Conservation (phyloP, 1,140 invertebrate genomes). For the Drosophila obscura region DNA sequence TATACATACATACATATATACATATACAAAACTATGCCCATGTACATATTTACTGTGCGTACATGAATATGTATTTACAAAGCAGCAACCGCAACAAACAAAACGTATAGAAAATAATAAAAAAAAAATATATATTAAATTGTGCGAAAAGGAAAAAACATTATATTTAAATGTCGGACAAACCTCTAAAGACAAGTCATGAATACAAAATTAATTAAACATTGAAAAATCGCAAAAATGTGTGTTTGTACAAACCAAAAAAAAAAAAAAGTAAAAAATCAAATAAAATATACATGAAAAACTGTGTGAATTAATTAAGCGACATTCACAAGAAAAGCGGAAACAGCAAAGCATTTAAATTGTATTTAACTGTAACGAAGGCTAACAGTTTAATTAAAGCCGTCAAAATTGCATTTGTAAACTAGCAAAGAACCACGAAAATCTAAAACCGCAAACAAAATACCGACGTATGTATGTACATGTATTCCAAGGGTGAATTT, state of each 20-base stretch:
- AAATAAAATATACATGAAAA: constrained; percentile 36
- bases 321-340: constrained; percentile 37
- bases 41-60: constrained; percentile 59
- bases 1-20: constrained; percentile 43
- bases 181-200: constrained; percentile 33
- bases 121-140: constrained; percentile 49
- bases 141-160: constrained; percentile 40
- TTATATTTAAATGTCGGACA: constrained; percentile 46
- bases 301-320: constrained; percentile 59
- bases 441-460: constrained; percentile 16
- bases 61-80: constrained; percentile 65
- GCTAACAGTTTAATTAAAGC: constrained; percentile 63
- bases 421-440: constrained; percentile 47
- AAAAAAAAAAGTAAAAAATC: constrained; percentile 11
- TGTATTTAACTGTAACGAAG: constrained; percentile 70
- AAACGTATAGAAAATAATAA: constrained; percentile 21
- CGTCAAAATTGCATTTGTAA: constrained; percentile 81
- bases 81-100: constrained; percentile 61
- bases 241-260: constrained; percentile 52
- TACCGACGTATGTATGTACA: constrained; percentile 26
- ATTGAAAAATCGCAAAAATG: constrained; percentile 47
- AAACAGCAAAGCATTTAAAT: constrained; percentile 72
- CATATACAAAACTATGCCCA: constrained; percentile 29
- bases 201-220: constrained; percentile 57
- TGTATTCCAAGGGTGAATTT: constrained; percentile 15